Percentiles rank a stretch among this genome's conserved stretches.
Conservation (phyloP, 2,797 vertebrate genomes). For the Tragopan temminckii region DNA sequence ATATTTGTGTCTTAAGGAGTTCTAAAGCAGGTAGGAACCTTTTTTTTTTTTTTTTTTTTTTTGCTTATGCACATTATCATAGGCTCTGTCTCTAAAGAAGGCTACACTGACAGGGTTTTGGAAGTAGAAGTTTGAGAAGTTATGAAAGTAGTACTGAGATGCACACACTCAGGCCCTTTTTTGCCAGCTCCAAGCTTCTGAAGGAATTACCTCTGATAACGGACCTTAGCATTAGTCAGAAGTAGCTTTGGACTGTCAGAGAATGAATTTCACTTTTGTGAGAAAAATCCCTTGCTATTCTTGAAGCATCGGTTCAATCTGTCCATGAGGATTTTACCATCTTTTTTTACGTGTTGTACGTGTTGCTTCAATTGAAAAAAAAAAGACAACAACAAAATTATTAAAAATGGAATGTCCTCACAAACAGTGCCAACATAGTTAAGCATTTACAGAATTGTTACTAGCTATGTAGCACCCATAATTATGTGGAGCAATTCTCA, state of each 20-base stretch:
- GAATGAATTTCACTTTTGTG: not conserved
- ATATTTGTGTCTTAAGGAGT: accelerated
- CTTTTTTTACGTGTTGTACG: not conserved
- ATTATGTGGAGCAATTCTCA: conserved; percentile 28
- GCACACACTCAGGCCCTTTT: not conserved
- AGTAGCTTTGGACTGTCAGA: not conserved
- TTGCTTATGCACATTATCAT: not conserved
- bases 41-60: not conserved
- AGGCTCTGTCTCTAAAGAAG: not conserved
- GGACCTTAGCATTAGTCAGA: not conserved
- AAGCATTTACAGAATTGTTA: conserved; percentile 22
- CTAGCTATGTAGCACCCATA: not conserved
- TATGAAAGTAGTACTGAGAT: not conserved
- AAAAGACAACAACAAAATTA: not conserved
- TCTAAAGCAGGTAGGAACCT: not conserved
- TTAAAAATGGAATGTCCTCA: conserved; percentile 21
- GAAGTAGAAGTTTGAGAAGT: not conserved
- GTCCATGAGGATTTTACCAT: not conserved
- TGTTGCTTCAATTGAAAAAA: not conserved
- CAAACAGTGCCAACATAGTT: not conserved
- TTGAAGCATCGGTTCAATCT: not conserved
- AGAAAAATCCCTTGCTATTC: not conserved
- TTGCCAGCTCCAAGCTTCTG: not conserved
- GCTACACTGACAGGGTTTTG: not conserved
- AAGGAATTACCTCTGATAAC: not conserved